These are phyloP conservation scores for Pseudomugil gertrudae DNA, from an alignment of 2,797 vertebrate genomes.

Conservation along the genomic window DNA sequence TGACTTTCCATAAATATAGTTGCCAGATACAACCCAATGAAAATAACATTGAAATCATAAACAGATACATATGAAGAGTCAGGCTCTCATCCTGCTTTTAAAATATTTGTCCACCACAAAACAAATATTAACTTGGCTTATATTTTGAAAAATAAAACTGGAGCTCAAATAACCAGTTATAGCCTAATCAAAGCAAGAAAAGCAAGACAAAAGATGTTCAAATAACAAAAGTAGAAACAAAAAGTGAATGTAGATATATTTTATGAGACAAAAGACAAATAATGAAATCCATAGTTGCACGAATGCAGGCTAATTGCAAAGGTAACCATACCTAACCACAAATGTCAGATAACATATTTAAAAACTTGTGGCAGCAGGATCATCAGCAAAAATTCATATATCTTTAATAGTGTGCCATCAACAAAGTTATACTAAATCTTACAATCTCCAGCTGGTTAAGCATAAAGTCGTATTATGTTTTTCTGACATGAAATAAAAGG, in stretches of 20 bases:
- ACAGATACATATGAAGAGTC: background rate
- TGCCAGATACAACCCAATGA: background rate
- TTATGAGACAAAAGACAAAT: background rate
- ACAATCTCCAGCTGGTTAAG: slow-evolving; percentile 33
- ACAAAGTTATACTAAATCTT: slow-evolving; percentile 36
- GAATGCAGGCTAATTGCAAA: background rate
- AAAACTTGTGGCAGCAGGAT: slow-evolving; percentile 32
- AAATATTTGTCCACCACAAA: background rate
- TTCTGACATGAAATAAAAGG: slow-evolving; percentile 50
- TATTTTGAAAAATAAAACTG: background rate
- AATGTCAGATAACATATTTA: slow-evolving; percentile 15
- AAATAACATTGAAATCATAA: background rate
- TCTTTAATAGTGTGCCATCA: slow-evolving; percentile 37
- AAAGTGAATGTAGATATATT: background rate
- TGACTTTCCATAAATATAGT: background rate
- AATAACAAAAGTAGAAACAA: background rate
- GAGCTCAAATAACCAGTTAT: background rate
- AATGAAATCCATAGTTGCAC: background rate
- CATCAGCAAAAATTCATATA: slow-evolving; percentile 40
- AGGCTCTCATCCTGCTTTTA: background rate
- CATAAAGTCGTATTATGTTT: slow-evolving; percentile 41
- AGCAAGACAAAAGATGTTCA: background rate
- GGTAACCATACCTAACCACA: background rate
- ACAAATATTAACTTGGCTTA: background rate
- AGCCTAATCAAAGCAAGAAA: background rate